These are phyloP conservation scores for Pocota personata DNA, from an alignment of 2,888 invertebrate genomes.

Conservation along the genomic window DNA sequence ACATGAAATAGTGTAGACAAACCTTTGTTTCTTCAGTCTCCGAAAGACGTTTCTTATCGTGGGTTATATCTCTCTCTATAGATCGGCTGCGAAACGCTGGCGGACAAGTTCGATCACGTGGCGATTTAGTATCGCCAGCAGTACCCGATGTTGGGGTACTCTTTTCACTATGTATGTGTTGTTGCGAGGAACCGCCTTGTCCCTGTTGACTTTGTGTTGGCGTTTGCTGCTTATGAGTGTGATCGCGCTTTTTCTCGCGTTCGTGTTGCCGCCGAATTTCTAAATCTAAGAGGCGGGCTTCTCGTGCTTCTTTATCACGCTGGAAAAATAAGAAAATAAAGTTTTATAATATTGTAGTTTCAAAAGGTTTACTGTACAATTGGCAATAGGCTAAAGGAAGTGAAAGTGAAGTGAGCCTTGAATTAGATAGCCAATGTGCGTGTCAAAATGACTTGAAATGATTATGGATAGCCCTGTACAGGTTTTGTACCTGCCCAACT, in stretches of 20 bases:
- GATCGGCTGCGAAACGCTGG: slow-evolving; percentile 82
- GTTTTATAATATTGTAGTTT: no score
- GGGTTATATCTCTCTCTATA: slow-evolving; percentile 79
- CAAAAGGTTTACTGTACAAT: no score
- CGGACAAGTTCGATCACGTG: slow-evolving; percentile 79
- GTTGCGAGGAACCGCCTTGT: slow-evolving; percentile 69
- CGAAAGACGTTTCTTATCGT: slow-evolving; percentile 80
- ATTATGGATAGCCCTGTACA: no score
- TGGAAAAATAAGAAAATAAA: slow-evolving; percentile 59
- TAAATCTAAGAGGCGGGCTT: slow-evolving; percentile 82
- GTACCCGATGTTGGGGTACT: slow-evolving; percentile 77
- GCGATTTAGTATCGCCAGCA: slow-evolving; percentile 63
- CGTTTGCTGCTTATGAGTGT: slow-evolving; percentile 79
- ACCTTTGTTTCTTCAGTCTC: slow-evolving; percentile 80
- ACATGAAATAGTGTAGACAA: slow-evolving; percentile 20
- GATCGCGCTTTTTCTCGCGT: slow-evolving; percentile 81
- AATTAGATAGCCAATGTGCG: no score
- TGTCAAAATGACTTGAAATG: no score
- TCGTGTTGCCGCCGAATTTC: slow-evolving; percentile 82
- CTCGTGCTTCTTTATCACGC: slow-evolving; percentile 82
- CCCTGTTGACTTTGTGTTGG: slow-evolving; percentile 76
- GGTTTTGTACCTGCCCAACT: no score
- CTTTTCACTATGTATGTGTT: slow-evolving; percentile 73
- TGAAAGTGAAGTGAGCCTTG: no score
- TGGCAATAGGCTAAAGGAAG: no score